Conservation (phyloP, 2,888 invertebrate species). For the Periphyllus acericola region DNA sequence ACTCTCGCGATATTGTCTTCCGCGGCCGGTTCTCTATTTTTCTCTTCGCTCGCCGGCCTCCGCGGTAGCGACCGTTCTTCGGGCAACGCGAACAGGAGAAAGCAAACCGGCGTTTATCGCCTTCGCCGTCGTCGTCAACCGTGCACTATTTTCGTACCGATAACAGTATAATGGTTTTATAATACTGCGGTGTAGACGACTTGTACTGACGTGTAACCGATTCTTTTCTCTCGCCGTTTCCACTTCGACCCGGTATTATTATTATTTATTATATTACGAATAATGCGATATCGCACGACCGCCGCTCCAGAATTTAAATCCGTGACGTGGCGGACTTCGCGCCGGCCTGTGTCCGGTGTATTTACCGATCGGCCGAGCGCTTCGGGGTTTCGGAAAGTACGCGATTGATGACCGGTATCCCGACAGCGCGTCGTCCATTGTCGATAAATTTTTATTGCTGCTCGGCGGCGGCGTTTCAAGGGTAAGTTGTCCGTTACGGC, state of each 20-base stretch:
- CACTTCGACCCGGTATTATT: no score
- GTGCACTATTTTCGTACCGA: no score
- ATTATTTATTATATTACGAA: no score
- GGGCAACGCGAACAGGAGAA: neutral
- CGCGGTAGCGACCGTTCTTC: neutral
- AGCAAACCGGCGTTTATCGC: neutral
- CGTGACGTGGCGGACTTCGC: no score
- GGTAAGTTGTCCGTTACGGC: constrained; percentile 8
- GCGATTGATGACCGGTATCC: neutral
- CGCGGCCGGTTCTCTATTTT: neutral
- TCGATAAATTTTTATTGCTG: neutral
- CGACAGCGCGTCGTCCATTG: neutral
- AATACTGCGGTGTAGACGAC: neutral
- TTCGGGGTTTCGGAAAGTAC: no score
- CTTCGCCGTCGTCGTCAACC: neutral
- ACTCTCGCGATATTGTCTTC: neutral
- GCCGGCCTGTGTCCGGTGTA: no score
- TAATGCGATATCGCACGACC: no score
- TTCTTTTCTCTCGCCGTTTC: neutral
- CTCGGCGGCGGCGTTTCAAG: constrained; percentile 15
- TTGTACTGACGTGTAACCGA: neutral
- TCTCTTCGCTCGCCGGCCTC: neutral
- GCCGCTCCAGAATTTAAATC: no score
- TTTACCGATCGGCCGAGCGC: no score
- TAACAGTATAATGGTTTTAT: neutral